Percentiles rank a stretch among this genome's conserved stretches.
Conservation (phyloP, 2,797 vertebrate species). For the Nyctibius grandis region DNA sequence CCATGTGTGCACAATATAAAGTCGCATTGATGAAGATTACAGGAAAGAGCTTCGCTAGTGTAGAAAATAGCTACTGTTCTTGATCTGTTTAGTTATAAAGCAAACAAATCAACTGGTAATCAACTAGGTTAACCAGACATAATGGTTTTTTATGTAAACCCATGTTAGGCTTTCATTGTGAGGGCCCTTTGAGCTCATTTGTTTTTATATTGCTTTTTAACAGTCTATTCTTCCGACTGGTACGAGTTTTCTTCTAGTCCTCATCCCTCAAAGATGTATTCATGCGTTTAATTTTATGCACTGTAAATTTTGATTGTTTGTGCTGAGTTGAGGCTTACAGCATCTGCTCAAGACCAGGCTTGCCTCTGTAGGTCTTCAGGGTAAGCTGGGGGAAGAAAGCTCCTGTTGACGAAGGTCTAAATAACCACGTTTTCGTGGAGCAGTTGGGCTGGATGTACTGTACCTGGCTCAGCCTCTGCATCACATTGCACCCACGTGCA, state of each 20-base stretch:
- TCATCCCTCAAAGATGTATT: background rate
- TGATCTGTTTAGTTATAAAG: background rate
- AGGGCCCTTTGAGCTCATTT: background rate
- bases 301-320: background rate
- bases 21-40: background rate
- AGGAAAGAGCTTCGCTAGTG: background rate
- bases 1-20: background rate
- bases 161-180: background rate
- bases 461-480: background rate
- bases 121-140: background rate
- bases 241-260: background rate
- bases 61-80: background rate
- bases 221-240: background rate
- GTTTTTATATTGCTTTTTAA: background rate
- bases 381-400: background rate
- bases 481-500: fast-evolving
- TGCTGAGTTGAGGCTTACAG: background rate
- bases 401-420: background rate
- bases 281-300: background rate
- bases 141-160: background rate
- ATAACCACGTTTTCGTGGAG: background rate
- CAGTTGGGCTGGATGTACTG: background rate
- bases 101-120: background rate
- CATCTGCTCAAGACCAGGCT: background rate
- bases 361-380: background rate